These are phyloP conservation scores for Cosmia pyralina DNA, from an alignment of 2,888 invertebrate species.

Conservation along the genomic window DNA sequence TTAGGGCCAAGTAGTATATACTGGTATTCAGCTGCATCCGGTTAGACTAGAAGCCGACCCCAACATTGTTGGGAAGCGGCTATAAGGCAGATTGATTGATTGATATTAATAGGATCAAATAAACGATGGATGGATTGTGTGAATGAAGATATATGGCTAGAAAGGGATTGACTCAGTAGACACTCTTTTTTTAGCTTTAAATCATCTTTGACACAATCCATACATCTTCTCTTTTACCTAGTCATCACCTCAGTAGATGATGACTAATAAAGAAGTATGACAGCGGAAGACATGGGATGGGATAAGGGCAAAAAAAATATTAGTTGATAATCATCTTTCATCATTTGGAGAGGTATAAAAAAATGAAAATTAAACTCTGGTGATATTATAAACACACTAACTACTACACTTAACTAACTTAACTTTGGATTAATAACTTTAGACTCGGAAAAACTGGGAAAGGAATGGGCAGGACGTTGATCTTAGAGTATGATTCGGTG, in stretches of 20 bases:
- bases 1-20: neutral
- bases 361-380: neutral
- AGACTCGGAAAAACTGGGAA: too few species aligned
- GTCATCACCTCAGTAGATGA: neutral
- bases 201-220: too few species aligned
- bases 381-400: neutral
- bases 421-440: too few species aligned
- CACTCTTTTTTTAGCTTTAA: too few species aligned
- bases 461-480: neutral
- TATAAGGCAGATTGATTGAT: too few species aligned
- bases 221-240: too few species aligned
- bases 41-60: too few species aligned
- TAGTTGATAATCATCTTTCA: neutral
- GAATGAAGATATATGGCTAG: neutral
- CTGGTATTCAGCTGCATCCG: too few species aligned
- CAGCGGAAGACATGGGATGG: neutral
- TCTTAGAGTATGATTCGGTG: neutral
- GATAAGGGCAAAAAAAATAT: neutral
- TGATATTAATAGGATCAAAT: neutral
- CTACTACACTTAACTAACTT: too few species aligned
- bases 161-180: neutral
- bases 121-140: neutral
- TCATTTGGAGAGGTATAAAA: neutral
- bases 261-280: neutral
- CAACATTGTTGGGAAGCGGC: too few species aligned